Conservation (phyloP, 2,797 vertebrate genomes). For the Acanthurus lineatus region DNA sequence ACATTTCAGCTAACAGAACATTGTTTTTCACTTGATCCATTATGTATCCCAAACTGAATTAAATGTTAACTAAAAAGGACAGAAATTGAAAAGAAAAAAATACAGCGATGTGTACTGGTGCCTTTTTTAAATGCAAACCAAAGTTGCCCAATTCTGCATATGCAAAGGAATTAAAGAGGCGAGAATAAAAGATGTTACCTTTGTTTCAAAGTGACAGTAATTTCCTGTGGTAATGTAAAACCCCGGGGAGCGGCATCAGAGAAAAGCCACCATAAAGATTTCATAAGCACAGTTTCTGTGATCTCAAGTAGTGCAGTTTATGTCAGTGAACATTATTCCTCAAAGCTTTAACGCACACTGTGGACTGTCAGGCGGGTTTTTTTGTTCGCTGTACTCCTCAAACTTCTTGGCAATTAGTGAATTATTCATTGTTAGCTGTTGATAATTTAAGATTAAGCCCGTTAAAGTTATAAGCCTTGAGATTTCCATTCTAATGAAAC, state of each 20-base stretch:
- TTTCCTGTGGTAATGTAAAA: slow-evolving; percentile 44
- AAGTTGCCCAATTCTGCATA: slow-evolving; percentile 10
- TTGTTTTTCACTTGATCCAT: slow-evolving; percentile 14
- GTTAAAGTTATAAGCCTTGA: slow-evolving; percentile 22
- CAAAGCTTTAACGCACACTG: slow-evolving; percentile 34
- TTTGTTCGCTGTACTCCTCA: no score
- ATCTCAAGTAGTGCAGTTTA: slow-evolving; percentile 44
- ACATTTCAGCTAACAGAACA: slow-evolving; percentile 15
- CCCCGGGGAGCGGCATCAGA: slow-evolving; percentile 39
- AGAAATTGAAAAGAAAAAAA: not conserved
- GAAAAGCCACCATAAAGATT: slow-evolving; percentile 39
- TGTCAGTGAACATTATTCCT: slow-evolving; percentile 32
- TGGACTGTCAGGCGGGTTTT: slow-evolving; percentile 23
- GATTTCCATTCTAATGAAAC: slow-evolving; percentile 20
- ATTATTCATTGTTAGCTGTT: slow-evolving; percentile 20
- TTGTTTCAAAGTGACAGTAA: slow-evolving; percentile 47
- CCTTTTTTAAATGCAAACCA: slow-evolving; percentile 18
- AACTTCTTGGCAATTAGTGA: slow-evolving; percentile 5
- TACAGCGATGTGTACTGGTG: slow-evolving; percentile 28
- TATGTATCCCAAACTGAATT: slow-evolving; percentile 31
- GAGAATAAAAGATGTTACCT: slow-evolving; percentile 37
- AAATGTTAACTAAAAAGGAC: slow-evolving; percentile 42
- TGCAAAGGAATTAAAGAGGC: slow-evolving; percentile 34
- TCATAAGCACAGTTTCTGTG: slow-evolving; percentile 38
- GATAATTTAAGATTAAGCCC: slow-evolving; percentile 27